phyloP scores from a whole-genome alignment of 2,888 invertebrate species.

The Alsophila aescularia region DNA sequence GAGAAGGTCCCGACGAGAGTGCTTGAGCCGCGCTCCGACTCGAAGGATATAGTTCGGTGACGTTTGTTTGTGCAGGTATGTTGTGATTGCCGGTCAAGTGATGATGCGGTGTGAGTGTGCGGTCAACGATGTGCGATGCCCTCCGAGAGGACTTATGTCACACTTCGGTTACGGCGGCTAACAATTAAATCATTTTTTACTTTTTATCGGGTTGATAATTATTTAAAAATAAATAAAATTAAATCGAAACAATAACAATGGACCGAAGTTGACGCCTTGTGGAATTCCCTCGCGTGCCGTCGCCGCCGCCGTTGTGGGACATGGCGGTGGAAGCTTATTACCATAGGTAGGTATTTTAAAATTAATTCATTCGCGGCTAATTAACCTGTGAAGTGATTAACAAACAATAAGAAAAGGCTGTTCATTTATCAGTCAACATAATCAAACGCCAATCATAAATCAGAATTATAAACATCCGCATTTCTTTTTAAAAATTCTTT shows the following conservation, averaged over 20 bases:
- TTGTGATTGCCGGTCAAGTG: constrained; percentile 81
- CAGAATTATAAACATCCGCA: constrained; percentile 3
- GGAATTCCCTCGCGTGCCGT: constrained; percentile 57
- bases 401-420: constrained; percentile 26
- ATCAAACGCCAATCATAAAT: constrained; percentile 22
- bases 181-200: constrained; percentile 30
- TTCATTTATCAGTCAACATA: constrained; percentile 26
- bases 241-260: constrained; percentile 47
- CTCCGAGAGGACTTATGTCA: constrained; percentile 26
- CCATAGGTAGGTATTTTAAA: constrained; percentile 58
- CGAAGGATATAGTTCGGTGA: constrained; percentile 83
- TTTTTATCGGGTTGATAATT: constrained; percentile 7
- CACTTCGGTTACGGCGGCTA: constrained; percentile 37
- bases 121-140: constrained; percentile 44
- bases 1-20: constrained; percentile 81
- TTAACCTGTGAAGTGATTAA: constrained; percentile 33
- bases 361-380: constrained; percentile 36
- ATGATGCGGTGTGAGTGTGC: constrained; percentile 65
- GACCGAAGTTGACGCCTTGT: constrained; percentile 64
- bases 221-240: constrained; percentile 7
- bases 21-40: constrained; percentile 76
- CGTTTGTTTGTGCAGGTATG: constrained; percentile 84
- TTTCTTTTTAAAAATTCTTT: background rate
- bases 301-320: constrained; percentile 41
- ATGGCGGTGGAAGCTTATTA: constrained; percentile 72